Conservation (phyloP, 1,140 invertebrate genomes). For the Drosophila persimilis region DNA sequence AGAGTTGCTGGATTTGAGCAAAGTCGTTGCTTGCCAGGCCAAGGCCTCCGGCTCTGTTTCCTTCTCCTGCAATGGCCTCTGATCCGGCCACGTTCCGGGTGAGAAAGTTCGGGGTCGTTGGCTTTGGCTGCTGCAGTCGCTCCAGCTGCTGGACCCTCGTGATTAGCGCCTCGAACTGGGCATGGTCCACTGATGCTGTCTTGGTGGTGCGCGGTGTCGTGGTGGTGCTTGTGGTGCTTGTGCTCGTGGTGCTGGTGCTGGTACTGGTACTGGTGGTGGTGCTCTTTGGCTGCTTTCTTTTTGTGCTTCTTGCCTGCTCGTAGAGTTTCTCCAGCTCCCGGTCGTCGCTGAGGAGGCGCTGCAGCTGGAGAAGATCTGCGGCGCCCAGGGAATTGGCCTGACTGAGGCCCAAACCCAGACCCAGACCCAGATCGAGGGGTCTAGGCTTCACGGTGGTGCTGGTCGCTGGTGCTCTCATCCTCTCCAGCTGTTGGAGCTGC, state of each 20-base stretch:
- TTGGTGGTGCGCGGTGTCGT: constrained; percentile 26
- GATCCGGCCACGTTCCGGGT: constrained; percentile 64
- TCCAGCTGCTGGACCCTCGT: constrained; percentile 77
- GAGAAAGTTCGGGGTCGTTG: constrained; percentile 62
- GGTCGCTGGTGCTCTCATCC: constrained; percentile 32
- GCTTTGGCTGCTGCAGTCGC: constrained; percentile 62
- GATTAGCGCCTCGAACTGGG: constrained; percentile 70
- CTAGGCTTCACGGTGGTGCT: constrained; percentile 15
- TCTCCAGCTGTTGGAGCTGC: constrained; percentile 51
- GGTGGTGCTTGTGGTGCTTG: constrained; percentile 11
- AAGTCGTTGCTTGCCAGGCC: constrained; percentile 69
- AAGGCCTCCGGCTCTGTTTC: neutral
- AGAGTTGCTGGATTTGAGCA: constrained; percentile 65
- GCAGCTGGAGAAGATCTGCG: constrained; percentile 64
- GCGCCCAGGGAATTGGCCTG: constrained; percentile 24
- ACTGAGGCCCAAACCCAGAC: constrained; percentile 3
- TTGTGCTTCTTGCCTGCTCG: constrained; percentile 68
- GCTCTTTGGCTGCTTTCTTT: constrained; percentile 46
- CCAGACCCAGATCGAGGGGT: constrained; percentile 4
- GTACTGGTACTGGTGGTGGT: constrained; percentile 21
- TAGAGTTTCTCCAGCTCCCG: constrained; percentile 70
- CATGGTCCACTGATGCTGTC: constrained; percentile 51
- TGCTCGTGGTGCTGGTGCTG: constrained; percentile 21
- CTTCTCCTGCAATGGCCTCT: neutral
- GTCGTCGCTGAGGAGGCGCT: constrained; percentile 69